These are phyloP conservation scores for Aldrovandia affinis DNA, from an alignment of 2,797 vertebrate species.

Conservation along the genomic window DNA sequence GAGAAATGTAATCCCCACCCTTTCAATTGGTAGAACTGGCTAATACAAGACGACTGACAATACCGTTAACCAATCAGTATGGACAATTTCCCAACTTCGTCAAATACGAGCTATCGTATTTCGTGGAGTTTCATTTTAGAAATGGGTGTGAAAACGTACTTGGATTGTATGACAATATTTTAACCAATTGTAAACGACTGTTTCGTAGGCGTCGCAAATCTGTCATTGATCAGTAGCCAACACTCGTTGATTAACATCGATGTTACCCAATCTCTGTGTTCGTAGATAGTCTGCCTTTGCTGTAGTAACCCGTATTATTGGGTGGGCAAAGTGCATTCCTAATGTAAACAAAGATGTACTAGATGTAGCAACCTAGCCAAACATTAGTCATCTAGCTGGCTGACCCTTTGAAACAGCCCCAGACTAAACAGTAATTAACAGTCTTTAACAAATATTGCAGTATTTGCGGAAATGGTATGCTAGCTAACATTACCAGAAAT, in stretches of 20 bases:
- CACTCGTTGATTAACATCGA: constrained; percentile 20
- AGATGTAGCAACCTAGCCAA: background rate
- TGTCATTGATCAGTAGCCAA: constrained; percentile 32
- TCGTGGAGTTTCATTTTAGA: constrained; percentile 50
- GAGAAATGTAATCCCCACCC: background rate
- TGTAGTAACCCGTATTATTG: background rate
- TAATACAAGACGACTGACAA: constrained; percentile 38
- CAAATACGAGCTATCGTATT: constrained; percentile 50
- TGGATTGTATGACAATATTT: constrained; percentile 39
- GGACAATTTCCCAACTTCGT: constrained; percentile 51
- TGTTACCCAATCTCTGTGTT: constrained; percentile 26
- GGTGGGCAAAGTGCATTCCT: constrained; percentile 10
- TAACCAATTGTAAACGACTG: constrained; percentile 36
- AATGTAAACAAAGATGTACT: constrained; percentile 25
- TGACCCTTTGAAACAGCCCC: background rate
- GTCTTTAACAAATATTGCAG: background rate
- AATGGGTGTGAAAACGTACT: constrained; percentile 47
- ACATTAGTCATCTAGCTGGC: background rate
- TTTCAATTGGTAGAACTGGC: constrained; percentile 54
- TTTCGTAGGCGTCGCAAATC: constrained; percentile 1
- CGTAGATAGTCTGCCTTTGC: background rate
- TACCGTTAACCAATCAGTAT: constrained; percentile 38
- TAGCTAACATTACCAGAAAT: background rate
- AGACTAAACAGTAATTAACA: background rate
- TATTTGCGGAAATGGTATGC: background rate